These are phyloP conservation scores for Phrynocephalus guinanensis DNA, from an alignment of 2,797 vertebrate genomes.

Conservation along the genomic window DNA sequence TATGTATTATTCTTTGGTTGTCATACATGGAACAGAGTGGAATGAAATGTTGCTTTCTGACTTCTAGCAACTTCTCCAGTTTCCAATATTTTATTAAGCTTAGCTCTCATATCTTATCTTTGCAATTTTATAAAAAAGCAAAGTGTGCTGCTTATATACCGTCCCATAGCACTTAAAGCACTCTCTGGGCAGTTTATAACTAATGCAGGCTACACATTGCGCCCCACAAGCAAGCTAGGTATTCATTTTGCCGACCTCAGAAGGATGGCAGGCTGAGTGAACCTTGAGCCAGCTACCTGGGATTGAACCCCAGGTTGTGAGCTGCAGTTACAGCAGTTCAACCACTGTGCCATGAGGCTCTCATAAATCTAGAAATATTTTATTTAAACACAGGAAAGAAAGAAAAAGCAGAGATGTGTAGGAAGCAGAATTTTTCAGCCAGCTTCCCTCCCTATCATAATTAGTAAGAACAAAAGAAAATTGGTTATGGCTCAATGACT, in stretches of 20 bases:
- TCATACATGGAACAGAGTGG: neutral
- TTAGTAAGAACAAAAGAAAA: neutral
- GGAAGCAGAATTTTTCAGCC: neutral
- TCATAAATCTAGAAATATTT: neutral
- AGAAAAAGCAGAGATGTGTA: neutral
- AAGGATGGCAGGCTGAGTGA: too few species aligned
- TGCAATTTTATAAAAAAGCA: neutral
- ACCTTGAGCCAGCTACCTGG: too few species aligned
- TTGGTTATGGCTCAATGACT: neutral
- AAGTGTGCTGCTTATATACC: too few species aligned
- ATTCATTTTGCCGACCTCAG: too few species aligned
- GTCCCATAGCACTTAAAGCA: too few species aligned
- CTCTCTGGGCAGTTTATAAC: too few species aligned
- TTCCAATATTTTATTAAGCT: neutral
- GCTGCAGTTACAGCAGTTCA: too few species aligned
- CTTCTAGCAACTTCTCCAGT: neutral
- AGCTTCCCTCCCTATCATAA: neutral
- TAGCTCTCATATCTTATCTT: neutral
- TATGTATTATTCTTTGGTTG: neutral
- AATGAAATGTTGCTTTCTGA: neutral
- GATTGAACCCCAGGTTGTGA: too few species aligned
- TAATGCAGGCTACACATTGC: too few species aligned
- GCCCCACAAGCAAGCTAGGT: too few species aligned
- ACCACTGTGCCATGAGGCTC: too few species aligned
- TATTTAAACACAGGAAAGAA: neutral